A percentile compares a stretch with the other conserved stretches of the same genome.
These are phyloP conservation scores for Loxodonta africana DNA, from an alignment of 2,113 vertebrate species.

Conservation along the genomic window DNA sequence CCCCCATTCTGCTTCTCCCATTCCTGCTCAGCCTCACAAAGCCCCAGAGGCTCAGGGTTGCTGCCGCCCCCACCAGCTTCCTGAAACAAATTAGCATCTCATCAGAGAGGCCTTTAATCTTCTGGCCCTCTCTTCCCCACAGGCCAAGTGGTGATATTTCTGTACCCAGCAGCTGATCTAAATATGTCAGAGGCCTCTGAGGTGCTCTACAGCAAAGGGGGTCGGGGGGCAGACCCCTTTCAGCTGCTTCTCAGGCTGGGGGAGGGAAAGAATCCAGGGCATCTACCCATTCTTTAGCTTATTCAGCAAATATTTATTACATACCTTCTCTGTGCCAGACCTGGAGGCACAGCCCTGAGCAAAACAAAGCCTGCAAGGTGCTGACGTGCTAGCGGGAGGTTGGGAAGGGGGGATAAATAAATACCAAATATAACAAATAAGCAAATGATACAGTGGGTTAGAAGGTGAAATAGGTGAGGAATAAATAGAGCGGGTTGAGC, in stretches of 20 bases:
- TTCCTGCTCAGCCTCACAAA: neutral
- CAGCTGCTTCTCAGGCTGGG: neutral
- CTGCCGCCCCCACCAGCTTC: conserved; percentile 42
- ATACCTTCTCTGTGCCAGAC: neutral
- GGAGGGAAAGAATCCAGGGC: neutral
- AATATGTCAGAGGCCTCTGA: neutral
- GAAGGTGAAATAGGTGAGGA: neutral
- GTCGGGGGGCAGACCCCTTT: too few species aligned
- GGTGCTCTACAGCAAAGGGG: neutral
- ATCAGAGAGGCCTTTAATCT: conserved; percentile 74
- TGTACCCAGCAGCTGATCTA: conserved; percentile 10
- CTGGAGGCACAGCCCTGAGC: neutral
- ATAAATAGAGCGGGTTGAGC: neutral
- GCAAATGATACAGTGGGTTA: neutral
- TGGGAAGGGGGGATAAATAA: neutral
- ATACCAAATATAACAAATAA: neutral
- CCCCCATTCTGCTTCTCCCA: neutral
- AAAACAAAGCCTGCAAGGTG: neutral
- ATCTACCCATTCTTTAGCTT: neutral
- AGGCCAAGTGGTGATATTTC: conserved; percentile 53
- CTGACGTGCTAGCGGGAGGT: neutral
- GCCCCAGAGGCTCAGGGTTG: neutral
- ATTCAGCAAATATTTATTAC: neutral
- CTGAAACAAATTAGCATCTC: conserved; percentile 71
- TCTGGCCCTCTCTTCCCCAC: neutral